These are phyloP conservation scores for Catonia carolina DNA, from an alignment of 2,888 invertebrate genomes.

Conservation along the genomic window DNA sequence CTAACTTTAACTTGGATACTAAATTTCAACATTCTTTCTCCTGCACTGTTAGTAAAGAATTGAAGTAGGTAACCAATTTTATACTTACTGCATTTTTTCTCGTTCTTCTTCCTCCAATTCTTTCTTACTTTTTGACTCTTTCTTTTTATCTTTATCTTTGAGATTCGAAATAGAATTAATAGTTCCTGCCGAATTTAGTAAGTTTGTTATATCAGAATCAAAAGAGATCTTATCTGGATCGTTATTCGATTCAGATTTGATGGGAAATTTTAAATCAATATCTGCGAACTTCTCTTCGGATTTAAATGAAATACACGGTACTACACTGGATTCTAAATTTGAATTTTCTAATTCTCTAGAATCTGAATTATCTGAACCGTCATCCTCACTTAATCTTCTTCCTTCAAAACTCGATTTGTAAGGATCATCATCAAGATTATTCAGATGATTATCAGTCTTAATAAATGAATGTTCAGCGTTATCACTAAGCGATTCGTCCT, in stretches of 20 bases:
- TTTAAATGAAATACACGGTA: not conserved
- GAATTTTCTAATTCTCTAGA: constrained; percentile 7
- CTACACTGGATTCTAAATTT: constrained; percentile 1
- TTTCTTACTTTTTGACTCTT: constrained; percentile 59
- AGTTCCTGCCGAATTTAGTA: not conserved
- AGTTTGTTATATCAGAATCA: not conserved
- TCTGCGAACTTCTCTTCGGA: constrained; percentile 2
- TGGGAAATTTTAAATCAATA: not conserved
- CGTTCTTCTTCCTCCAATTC: constrained; percentile 90
- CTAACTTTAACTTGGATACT: too few species aligned
- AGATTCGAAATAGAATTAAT: not conserved
- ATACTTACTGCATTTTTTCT: constrained; percentile 91
- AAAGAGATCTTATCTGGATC: not conserved
- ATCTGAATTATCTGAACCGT: constrained; percentile 11
- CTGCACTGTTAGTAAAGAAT: too few species aligned
- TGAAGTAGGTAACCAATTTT: too few species aligned
- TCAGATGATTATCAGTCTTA: constrained; percentile 15
- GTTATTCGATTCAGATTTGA: not conserved
- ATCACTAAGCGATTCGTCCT: constrained; percentile 11
- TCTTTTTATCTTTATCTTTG: constrained; percentile 42
- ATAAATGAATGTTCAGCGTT: constrained; percentile 4
- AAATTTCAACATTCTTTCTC: too few species aligned
- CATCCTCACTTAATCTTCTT: constrained; percentile 5
- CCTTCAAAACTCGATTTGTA: constrained; percentile 21
- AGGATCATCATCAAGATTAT: constrained; percentile 9